Base-by-base conservation (phyloP, 2,888 invertebrate species). In the Agonum fuliginosum region DNA sequence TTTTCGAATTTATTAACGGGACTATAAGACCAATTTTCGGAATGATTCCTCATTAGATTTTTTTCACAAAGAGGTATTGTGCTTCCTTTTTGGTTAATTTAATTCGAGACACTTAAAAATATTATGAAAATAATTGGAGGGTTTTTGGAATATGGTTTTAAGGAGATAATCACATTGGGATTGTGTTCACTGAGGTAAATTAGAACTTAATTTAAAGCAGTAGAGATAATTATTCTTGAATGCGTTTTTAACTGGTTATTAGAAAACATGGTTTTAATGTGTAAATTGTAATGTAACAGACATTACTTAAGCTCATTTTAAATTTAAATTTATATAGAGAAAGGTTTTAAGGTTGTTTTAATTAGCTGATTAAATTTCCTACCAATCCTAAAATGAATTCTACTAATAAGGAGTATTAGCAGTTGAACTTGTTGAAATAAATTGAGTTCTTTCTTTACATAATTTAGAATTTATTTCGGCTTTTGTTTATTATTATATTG, bases 31-130 rank as follows among this genome's bases (percentile, higher is more conserved):
- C 34, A 62, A 62, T 62, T 62, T 62, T 34, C 62, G 34, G 34
- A 62, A 62, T 62, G 34, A 62, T 62, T 17, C 62, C 62, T 62
- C 62, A 62, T 62, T 62, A 62, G 34, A 1, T 62, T 62, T 62
- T 62, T 62, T 62, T 34, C 5, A 34, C 30, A 34, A 10, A 34
- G 19, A 48, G 12, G 62, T 62, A 17, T n/a, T n/a, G n/a, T 34
- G 19, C 34, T 24, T 58, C 62, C 34, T 62, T 62, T 34, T 62
- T 62, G 62, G 62, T 10, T 62, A 62, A 62, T 62, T 62, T 62
- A 30, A 62, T 62, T 34, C 34, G 4, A 34, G 17, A 19, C 34
- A 58, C 14, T 58, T 30, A 58, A 27, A 58, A 62, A 34, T 30
- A 62, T 62, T 62, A 54, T 54, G 12, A 54, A 0, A 12, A 22